These are phyloP conservation scores for Cardiocondyla obscurior DNA, from an alignment of 1,140 invertebrate genomes.

Conservation along the genomic window DNA sequence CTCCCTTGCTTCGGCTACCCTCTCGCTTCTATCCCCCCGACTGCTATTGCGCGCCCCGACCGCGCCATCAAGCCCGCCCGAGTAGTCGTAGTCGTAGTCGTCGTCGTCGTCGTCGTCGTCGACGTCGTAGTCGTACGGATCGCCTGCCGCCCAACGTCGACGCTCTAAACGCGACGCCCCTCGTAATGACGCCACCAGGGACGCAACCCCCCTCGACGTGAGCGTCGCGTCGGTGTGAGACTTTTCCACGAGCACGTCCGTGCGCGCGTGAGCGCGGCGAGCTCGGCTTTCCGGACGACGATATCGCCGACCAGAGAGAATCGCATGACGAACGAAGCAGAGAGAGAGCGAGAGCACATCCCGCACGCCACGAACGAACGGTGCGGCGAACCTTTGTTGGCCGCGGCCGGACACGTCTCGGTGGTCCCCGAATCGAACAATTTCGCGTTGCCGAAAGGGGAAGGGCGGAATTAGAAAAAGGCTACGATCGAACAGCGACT, in stretches of 20 bases:
- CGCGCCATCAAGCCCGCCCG: slow-evolving; percentile 52
- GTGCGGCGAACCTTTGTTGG: slow-evolving; percentile 29
- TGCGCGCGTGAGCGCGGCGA: not conserved
- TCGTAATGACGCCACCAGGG: slow-evolving; percentile 79
- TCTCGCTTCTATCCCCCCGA: slow-evolving; percentile 44
- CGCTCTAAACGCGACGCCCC: slow-evolving; percentile 79
- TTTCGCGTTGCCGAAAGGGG: not conserved
- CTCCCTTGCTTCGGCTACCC: slow-evolving; percentile 27
- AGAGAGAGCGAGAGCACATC: slow-evolving; percentile 23
- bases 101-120: slow-evolving; percentile 52
- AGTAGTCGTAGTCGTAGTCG: slow-evolving; percentile 46
- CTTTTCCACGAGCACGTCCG: slow-evolving; percentile 46
- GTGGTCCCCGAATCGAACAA: slow-evolving; percentile 23
- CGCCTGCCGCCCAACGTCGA: slow-evolving; percentile 74
- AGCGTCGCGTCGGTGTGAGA: slow-evolving; percentile 51
- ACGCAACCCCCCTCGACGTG: slow-evolving; percentile 62
- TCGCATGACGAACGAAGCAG: slow-evolving; percentile 17
- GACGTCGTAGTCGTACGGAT: slow-evolving; percentile 62
- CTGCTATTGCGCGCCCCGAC: slow-evolving; percentile 58
- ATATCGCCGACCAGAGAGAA: slow-evolving; percentile 30
- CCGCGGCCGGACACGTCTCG: slow-evolving; percentile 5
- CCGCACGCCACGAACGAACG: slow-evolving; percentile 17
- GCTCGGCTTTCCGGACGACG: slow-evolving; percentile 44
- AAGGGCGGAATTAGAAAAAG: slow-evolving; percentile 39
- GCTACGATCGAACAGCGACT: slow-evolving; percentile 6